Conservation (phyloP, 2,113 vertebrate genomes). For the Barnardius zonarius region DNA sequence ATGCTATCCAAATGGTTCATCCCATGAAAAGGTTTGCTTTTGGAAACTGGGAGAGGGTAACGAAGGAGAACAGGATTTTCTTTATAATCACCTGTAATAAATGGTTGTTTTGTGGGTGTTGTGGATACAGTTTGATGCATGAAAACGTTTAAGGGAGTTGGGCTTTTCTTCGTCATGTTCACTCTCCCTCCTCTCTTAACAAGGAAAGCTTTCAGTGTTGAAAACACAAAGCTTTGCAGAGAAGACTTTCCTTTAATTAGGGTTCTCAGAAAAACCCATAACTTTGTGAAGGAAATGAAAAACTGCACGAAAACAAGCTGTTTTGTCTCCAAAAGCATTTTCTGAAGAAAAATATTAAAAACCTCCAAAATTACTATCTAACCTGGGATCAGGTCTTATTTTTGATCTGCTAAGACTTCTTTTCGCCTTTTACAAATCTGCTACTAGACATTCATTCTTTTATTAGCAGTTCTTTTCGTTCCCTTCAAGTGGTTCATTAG, state of each 20-base stretch:
- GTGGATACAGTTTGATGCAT: background rate
- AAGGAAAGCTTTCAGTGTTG: background rate
- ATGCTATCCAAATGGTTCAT: background rate
- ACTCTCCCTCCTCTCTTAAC: rapidly evolving
- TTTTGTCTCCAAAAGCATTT: background rate
- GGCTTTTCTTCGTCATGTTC: background rate
- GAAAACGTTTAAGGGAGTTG: background rate
- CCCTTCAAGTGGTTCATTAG: background rate
- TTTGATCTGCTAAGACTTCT: background rate
- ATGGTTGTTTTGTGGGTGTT: background rate
- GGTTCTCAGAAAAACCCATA: background rate
- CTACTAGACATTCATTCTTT: background rate
- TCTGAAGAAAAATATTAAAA: background rate
- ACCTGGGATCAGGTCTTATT: background rate
- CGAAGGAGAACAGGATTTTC: background rate
- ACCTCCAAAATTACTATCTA: background rate
- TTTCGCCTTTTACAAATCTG: background rate
- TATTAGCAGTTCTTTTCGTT: background rate
- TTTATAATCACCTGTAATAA: background rate
- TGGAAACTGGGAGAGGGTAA: background rate
- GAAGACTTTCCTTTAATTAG: background rate
- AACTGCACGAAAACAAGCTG: background rate
- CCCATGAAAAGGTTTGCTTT: background rate
- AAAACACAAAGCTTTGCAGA: background rate
- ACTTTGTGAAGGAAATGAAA: background rate